Percentiles rank a stretch among this genome's conserved stretches.
phyloP scores from a whole-genome alignment of 2,888 invertebrate genomes.

The Pollenia labialis region DNA sequence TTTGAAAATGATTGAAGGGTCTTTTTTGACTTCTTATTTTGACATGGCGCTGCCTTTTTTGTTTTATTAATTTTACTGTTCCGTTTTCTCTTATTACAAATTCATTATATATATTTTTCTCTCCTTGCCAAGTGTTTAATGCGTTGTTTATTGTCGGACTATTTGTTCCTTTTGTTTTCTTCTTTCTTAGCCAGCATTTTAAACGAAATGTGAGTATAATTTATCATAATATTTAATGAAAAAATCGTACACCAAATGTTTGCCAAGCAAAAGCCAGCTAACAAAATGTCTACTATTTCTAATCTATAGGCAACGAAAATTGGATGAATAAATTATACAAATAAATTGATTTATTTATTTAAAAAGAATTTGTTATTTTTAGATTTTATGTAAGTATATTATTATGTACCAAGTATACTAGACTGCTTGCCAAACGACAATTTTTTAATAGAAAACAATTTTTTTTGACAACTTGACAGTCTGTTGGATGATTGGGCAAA shows the following conservation, averaged over 20 bases:
- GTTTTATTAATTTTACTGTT: background rate
- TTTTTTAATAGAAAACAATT: too few relatives aligned
- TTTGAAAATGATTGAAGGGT: background rate
- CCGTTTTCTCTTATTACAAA: conserved; percentile 1
- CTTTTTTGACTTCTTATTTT: conserved; percentile 7
- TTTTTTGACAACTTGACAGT: too few relatives aligned
- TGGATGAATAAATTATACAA: too few relatives aligned
- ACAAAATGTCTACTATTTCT: too few relatives aligned
- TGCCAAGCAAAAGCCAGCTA: background rate
- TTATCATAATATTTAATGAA: conserved; percentile 56
- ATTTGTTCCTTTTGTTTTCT: background rate
- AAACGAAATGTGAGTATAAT: conserved; percentile 10
- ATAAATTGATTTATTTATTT: too few relatives aligned
- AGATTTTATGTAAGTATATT: too few relatives aligned
- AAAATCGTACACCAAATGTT: conserved; percentile 27
- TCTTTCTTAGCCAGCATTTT: background rate
- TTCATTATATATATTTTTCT: background rate
- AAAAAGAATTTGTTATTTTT: too few relatives aligned
- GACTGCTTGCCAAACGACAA: too few relatives aligned
- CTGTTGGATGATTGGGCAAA: too few relatives aligned
- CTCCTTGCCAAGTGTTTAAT: conserved; percentile 17
- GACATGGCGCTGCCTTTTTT: conserved; percentile 1
- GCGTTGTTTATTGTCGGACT: background rate
- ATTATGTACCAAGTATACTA: too few relatives aligned
- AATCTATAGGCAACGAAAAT: too few relatives aligned